Evolutionary conservation across 1,140 invertebrate genomes (phyloP), one percentile per base, ranked within the genome.

Genomic region (Zaprionus nigranus): DNA sequence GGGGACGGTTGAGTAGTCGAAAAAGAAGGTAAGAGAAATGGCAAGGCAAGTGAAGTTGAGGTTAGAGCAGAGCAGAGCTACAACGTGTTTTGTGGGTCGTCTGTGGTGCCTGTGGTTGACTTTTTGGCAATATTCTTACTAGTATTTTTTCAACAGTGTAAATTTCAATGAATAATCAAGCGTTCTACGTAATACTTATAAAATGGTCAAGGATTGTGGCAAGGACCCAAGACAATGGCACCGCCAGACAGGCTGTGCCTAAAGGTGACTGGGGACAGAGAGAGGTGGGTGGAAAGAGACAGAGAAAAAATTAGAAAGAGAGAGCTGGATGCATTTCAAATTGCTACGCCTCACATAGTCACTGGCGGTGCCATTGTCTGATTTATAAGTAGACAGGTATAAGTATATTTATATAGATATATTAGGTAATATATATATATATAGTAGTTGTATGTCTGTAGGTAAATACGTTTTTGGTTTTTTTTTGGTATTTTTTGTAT

Each of bases 111-210:
- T 57, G 43, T 65, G 30, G 43, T 72, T 77, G 79, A 76, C 63
- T 56, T 80, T 80, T 79, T 64, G 58, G 57, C 58, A 66, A 34
- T 22, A 15, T 56, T 68, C 57, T 56, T 51, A 12, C 46, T 46
- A 24, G 46, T 13, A 51, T 51, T 51, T 51, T 71, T 77, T 43
- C 49, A 62, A 67, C 53, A 26, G 75, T 79, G 60, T 67, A 78
- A 71, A 81, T 75, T 46, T 81, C 73, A 78, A 84, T 87, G 70
- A 84, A 87, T 75, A 88, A 88, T 54, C 75, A 84, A 90, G 60
- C 78, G 66, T 38, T 6, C 53, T 56, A 61, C 38, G 46, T 76
- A 83, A 78, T 88, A 87, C 81, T 82, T 80, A 78, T 74, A 87
- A 83, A 83, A 66, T 83, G 84, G 75, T 77, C 72, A 79, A 80